Conservation (phyloP, 2,113 vertebrate species). For the Centropus bengalensis region DNA sequence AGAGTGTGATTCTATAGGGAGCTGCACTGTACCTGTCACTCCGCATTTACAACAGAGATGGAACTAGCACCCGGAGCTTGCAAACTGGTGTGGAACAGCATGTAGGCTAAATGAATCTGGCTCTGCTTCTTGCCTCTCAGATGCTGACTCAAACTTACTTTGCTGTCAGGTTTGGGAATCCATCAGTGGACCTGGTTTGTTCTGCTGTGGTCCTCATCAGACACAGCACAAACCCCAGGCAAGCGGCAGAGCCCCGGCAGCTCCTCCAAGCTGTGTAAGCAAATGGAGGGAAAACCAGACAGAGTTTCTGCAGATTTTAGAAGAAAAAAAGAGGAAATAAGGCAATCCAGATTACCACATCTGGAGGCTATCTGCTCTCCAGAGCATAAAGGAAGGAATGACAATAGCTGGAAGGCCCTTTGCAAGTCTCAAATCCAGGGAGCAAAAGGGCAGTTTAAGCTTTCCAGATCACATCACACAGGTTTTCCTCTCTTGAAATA, state of each 20-base stretch:
- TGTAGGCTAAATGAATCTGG: neutral
- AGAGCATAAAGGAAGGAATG: neutral
- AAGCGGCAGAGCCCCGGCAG: neutral
- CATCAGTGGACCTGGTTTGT: neutral
- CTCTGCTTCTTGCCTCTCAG: neutral
- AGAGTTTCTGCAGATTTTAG: neutral
- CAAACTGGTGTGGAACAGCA: neutral
- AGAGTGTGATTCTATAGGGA: accelerated
- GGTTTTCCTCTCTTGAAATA: neutral
- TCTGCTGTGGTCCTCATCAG: neutral
- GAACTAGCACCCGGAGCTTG: neutral
- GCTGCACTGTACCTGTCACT: neutral
- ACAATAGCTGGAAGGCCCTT: neutral
- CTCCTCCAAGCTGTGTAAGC: neutral
- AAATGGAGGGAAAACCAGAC: neutral
- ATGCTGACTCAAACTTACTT: neutral
- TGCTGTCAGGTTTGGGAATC: neutral
- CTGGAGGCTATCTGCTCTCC: neutral
- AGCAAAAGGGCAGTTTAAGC: neutral
- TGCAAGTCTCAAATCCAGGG: neutral
- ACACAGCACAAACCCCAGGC: accelerated
- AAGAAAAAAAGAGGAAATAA: neutral
- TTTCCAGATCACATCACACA: neutral
- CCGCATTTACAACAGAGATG: neutral
- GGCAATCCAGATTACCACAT: neutral